These are phyloP conservation scores for Phalera bucephala DNA, from an alignment of 2,888 invertebrate genomes.

Conservation along the genomic window DNA sequence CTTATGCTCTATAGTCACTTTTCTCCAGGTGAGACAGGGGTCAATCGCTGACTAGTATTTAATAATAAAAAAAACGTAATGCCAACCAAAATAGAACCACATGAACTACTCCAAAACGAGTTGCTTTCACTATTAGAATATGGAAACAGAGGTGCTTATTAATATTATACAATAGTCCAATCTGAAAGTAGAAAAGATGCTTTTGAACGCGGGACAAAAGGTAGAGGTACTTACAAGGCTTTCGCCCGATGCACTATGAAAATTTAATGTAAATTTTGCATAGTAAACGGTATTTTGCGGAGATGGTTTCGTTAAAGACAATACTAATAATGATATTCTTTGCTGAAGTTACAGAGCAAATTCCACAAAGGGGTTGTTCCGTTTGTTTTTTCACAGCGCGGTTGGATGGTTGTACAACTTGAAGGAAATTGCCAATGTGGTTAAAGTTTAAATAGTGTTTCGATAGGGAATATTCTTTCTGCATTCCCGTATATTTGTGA, in stretches of 20 bases:
- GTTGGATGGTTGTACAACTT: slow-evolving; percentile 34
- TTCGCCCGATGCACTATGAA: slow-evolving; percentile 22
- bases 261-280: slow-evolving; percentile 23
- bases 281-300: slow-evolving; percentile 13
- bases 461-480: slow-evolving; percentile 3
- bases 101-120: too few relatives aligned
- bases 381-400: slow-evolving; percentile 37
- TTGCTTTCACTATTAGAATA: too few relatives aligned
- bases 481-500: slow-evolving; percentile 3
- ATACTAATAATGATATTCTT: slow-evolving; percentile 39
- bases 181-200: slow-evolving; percentile 16
- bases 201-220: slow-evolving; percentile 17
- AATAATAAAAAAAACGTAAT: too few relatives aligned
- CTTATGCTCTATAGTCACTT: too few relatives aligned
- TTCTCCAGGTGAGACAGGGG: too few relatives aligned
- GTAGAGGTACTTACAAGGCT: slow-evolving; percentile 14
- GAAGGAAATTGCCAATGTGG: slow-evolving; percentile 41
- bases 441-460: slow-evolving; percentile 28
- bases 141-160: too few relatives aligned
- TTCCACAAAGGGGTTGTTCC: slow-evolving; percentile 35
- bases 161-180: slow-evolving; percentile 23
- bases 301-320: slow-evolving; percentile 20
- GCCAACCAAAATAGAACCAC: too few relatives aligned
- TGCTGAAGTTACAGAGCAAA: slow-evolving; percentile 32
- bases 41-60: too few relatives aligned